Base-by-base conservation (phyloP, 2,113 vertebrate genomes). In the Brachyhypopomus gauderio region DNA sequence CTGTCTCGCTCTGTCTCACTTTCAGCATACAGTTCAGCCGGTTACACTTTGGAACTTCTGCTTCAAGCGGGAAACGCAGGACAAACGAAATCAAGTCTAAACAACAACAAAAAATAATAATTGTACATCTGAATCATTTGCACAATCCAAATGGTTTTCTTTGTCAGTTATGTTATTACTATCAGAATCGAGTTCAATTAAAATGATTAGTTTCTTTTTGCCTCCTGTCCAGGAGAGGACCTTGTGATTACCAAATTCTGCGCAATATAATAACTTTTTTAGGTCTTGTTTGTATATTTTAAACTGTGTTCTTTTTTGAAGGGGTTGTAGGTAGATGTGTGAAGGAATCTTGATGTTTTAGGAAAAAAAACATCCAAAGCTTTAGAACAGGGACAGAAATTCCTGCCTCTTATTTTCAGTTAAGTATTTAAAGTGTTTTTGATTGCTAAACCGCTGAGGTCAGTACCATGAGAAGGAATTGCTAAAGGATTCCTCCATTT, bases 201-300 rank as follows among this genome's bases (percentile, higher is more conserved):
- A 52, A 52, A 52, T 11, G 9, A 14, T 77, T 48, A 17, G 36
- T 36, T 81, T 73, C 62, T 38, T 58, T 82, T 74, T 80, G 80
- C 85, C 82, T 77, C 23, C 36, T 36, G 73, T 84, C 78, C 84
- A 73, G 67, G 19, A 23, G 74, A 81, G 55, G 73, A 62, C 86
- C 19, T 66, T 66, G 30, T 22, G 66, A 77, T 86, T 86, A 89
- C 89, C 91, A 89, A 92, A 91, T 84, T 58, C 84, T 80, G 72
- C 71, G 67, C 58, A 77, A 87, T 79, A 71, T 78, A 79, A 78
- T 87, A 5, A 55, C 14, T 48, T 25, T 11, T 67, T 72, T 27
- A 48, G 36, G 66, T 38, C n/a, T 78, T 79, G 11, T 23, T 70
- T 77, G 7, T 58, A 73, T 60, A 30, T 41, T 56, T 70, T 69